phyloP scores from a whole-genome alignment of 2,113 vertebrate genomes.

The Rissa tridactyla region DNA sequence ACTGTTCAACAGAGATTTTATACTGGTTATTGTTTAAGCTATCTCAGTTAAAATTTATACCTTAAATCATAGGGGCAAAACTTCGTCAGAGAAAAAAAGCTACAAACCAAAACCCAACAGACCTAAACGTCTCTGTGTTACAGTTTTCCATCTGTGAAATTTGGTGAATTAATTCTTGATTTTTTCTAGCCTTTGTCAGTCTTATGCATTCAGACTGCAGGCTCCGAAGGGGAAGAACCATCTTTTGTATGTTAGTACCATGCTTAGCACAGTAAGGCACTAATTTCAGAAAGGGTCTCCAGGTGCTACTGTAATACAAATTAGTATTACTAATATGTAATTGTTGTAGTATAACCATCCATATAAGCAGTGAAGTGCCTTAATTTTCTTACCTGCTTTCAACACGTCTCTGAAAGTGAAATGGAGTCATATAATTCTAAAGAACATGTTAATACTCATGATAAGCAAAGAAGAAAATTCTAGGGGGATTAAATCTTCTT shows the following conservation, averaged over 20 bases:
- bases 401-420: background rate
- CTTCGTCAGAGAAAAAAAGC: background rate
- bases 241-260: background rate
- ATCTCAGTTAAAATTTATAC: background rate
- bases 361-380: background rate
- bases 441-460: background rate
- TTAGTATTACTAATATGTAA: background rate
- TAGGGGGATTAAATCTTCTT: background rate
- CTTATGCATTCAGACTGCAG: background rate
- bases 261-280: background rate
- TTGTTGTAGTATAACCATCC: background rate
- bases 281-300: background rate
- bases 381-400: background rate
- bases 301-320: background rate
- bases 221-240: background rate
- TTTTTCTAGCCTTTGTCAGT: background rate
- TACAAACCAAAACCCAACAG: background rate
- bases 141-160: background rate
- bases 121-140: background rate
- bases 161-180: background rate
- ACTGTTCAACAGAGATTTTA: background rate
- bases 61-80: background rate
- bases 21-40: background rate
- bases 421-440: background rate
- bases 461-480: slow-evolving; percentile 18